Conservation (phyloP, 1,140 invertebrate species). For the Sesamia nonagrioides region DNA sequence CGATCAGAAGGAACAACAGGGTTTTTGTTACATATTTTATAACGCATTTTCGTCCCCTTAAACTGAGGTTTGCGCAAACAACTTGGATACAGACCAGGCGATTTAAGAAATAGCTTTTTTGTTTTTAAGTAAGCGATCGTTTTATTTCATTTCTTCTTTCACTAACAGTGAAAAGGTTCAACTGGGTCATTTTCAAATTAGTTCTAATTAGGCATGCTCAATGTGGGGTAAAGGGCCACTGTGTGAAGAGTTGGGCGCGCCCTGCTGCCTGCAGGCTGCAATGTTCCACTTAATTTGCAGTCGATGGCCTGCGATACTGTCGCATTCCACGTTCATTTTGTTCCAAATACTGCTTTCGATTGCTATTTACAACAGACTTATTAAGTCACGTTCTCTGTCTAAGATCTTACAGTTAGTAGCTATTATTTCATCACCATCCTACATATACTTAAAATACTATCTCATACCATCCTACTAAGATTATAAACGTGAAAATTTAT, state of each 20-base stretch:
- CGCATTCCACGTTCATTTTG: conserved; percentile 6
- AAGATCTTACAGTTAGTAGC: background rate
- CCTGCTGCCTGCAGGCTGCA: background rate
- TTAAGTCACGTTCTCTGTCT: conserved; percentile 7
- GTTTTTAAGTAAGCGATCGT: too few species aligned
- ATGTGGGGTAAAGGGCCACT: background rate
- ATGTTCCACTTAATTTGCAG: background rate
- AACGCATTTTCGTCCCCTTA: too few species aligned
- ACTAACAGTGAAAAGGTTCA: too few species aligned
- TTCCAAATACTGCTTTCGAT: background rate
- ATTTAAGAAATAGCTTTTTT: too few species aligned
- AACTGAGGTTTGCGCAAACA: too few species aligned
- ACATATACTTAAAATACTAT: background rate
- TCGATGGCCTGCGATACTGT: conserved; percentile 13
- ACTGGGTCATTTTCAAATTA: background rate
- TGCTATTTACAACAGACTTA: conserved; percentile 15
- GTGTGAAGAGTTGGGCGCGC: background rate
- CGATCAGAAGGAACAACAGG: too few species aligned
- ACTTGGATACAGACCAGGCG: too few species aligned
- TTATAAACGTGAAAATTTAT: too few species aligned
- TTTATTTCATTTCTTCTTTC: too few species aligned
- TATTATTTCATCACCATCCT: background rate
- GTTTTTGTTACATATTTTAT: too few species aligned
- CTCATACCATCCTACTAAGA: too few species aligned
- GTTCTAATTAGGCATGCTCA: background rate